Conservation (phyloP, 1,140 invertebrate species). For the Neuroterus valhalla region DNA sequence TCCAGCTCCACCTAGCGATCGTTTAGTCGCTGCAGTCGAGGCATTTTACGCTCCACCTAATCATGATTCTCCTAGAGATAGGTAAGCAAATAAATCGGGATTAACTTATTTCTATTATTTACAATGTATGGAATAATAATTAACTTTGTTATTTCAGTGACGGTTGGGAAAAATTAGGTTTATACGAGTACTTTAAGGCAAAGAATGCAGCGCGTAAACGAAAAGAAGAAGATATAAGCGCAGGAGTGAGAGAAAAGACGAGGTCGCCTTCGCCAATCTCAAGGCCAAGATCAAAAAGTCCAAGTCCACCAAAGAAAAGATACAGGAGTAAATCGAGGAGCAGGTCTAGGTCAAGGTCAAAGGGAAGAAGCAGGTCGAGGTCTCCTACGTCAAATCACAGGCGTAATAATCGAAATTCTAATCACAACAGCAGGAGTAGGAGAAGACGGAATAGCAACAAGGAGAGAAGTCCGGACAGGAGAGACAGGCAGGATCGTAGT, state of each 20-base stretch:
- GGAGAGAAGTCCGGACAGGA: constrained; percentile 68
- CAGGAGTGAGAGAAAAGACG: constrained; percentile 82
- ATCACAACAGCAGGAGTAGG: constrained; percentile 65
- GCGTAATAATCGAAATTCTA: constrained; percentile 54
- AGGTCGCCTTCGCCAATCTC: constrained; percentile 84
- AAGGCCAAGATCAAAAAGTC: constrained; percentile 80
- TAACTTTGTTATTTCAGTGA: constrained; percentile 81
- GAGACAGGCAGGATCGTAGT: constrained; percentile 77
- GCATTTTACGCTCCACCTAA: constrained; percentile 95
- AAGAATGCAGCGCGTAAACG: constrained; percentile 93
- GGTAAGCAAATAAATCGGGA: constrained; percentile 77
- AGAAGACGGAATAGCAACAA: constrained; percentile 71
- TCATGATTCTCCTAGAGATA: constrained; percentile 94
- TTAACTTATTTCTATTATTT: constrained; percentile 10
- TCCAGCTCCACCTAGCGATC: constrained; percentile 93
- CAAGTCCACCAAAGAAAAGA: constrained; percentile 83
- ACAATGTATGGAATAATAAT: no score
- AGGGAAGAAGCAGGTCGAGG: constrained; percentile 74
- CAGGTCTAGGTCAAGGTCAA: constrained; percentile 74
- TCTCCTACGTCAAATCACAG: constrained; percentile 75
- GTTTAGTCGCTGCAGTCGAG: constrained; percentile 93
- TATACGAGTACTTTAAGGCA: constrained; percentile 98
- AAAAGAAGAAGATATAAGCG: constrained; percentile 89
- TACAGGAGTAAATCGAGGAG: constrained; percentile 80
- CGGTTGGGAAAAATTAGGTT: constrained; percentile 97